These are phyloP conservation scores for Hucho hucho DNA, from an alignment of 2,113 vertebrate species.

Conservation along the genomic window DNA sequence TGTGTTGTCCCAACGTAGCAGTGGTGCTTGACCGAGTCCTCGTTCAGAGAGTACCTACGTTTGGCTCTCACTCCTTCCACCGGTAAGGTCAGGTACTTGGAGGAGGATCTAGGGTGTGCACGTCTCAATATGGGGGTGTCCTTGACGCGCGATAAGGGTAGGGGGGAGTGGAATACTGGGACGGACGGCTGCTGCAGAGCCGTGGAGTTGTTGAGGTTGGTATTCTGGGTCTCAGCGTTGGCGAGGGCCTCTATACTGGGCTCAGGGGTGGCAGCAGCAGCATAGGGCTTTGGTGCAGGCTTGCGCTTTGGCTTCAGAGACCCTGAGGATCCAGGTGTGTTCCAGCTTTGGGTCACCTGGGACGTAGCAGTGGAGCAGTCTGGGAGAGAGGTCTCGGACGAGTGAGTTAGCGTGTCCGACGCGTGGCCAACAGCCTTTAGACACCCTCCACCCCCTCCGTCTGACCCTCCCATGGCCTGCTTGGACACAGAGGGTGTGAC, in stretches of 20 bases:
- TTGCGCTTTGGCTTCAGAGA: conserved; percentile 89
- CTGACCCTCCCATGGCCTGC: conserved; percentile 76
- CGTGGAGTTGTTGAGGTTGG: conserved; percentile 96
- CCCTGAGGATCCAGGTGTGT: conserved; percentile 62
- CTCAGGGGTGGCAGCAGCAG: conserved; percentile 48
- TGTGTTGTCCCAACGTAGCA: conserved; percentile 65
- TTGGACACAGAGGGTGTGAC: conserved; percentile 86
- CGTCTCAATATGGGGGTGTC: conserved; percentile 66
- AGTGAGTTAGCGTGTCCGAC: conserved; percentile 66
- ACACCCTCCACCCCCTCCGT: conserved; percentile 67
- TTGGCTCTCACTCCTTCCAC: conserved; percentile 77
- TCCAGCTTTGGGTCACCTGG: conserved; percentile 81
- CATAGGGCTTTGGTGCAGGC: conserved; percentile 73
- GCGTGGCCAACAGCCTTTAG: conserved; percentile 53
- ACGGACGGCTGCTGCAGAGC: conserved; percentile 74
- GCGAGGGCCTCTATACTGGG: conserved; percentile 64
- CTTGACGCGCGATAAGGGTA: conserved; percentile 50
- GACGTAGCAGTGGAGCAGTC: conserved; percentile 86
- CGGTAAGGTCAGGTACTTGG: conserved; percentile 71
- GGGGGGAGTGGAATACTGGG: conserved; percentile 24
- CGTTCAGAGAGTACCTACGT: conserved; percentile 85
- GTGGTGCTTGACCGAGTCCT: conserved; percentile 73
- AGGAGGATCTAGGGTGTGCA: conserved; percentile 20
- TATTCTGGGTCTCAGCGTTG: conserved; percentile 84
- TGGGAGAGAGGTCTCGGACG: conserved; percentile 78